Evolutionary conservation across 2,797 vertebrate species (phyloP).

Genomic region (Sebastes oblongus): DNA sequence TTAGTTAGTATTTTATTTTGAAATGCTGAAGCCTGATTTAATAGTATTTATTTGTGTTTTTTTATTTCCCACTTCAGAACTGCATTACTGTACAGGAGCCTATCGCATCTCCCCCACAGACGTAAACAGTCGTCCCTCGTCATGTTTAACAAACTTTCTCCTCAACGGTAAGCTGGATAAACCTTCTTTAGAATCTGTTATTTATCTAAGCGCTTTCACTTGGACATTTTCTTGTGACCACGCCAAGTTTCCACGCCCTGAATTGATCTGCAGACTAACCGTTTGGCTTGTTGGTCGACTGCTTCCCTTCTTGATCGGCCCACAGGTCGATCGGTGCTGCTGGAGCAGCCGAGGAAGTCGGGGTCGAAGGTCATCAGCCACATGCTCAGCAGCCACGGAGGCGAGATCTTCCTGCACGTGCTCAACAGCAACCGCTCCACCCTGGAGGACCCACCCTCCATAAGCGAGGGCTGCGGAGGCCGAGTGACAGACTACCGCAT

Average conservation of each 20-base stretch:
- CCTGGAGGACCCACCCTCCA: constrained; percentile 97
- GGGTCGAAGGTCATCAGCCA: constrained; percentile 99
- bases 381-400: constrained; percentile 98
- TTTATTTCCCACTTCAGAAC: constrained; percentile 77
- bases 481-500: constrained; percentile 98
- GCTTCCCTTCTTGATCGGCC: no score
- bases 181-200: background rate
- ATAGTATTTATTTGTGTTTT: background rate
- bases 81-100: constrained; percentile 97
- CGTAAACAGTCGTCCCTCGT: constrained; percentile 97
- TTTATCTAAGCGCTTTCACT: background rate
- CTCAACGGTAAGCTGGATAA: constrained; percentile 87
- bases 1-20: background rate
- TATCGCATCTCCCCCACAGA: constrained; percentile 98
- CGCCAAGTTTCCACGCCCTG: no score
- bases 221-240: no score
- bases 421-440: constrained; percentile 97
- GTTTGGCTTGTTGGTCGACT: background rate
- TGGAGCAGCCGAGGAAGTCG: constrained; percentile 97
- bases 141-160: constrained; percentile 98
- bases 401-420: constrained; percentile 97
- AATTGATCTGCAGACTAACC: background rate
- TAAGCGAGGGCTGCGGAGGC: constrained; percentile 97
- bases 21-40: background rate
- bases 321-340: constrained; percentile 92